Base-by-base conservation (phyloP, 2,888 invertebrate species). In the Julus scanicus region DNA sequence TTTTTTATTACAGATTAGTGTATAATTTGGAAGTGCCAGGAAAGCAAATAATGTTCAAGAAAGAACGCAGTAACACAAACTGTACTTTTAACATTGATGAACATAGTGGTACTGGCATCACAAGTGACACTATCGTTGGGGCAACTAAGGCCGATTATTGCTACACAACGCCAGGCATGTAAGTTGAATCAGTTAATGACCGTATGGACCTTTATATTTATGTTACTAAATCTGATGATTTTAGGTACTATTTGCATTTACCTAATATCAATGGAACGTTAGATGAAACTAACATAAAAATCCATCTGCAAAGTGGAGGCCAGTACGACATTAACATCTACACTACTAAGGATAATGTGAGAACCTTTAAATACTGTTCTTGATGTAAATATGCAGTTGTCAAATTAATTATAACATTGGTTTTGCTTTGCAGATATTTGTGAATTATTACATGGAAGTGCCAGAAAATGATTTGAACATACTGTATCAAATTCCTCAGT, bases 401-500 rank as follows among this genome's bases (percentile, higher is more conserved):
- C 53, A 13, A 53, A 53, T 15, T 53, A 53, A 44, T 53, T 53
- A 0, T 17, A 48, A 11, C 48, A n/a, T 63, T 6, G n/a, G n/a
- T n/a, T 84, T 84, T 0, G 13, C 17, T 44, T 44, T 20, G 20
- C 40, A 84, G 84, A 84, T 40, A 84, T n/a, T 15, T 17, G 84
- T 84, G 84, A 84, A 40, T 9, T 6, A 44, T 84, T 84, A 84
- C 13, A 37, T 11, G 2, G 88, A 88, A 71, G 87, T 88, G 40
- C 15, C 40, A 29, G 94, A 96, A 0, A 97, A 96, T 92, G 94
- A 94, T 1, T 92, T 98, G 1, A 96, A 96, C 90, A 96, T 98
- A 91, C 92, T 97, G 5, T 96, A 95, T 95, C 94, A 98, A 91
- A 91, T 99, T 37, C 99, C 99, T 0, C 99, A 99, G 92, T 98